Percentiles rank a stretch among this genome's conserved stretches.
phyloP scores from a whole-genome alignment of 2,888 invertebrate genomes.

The Cyrtodaria siliqua region DNA sequence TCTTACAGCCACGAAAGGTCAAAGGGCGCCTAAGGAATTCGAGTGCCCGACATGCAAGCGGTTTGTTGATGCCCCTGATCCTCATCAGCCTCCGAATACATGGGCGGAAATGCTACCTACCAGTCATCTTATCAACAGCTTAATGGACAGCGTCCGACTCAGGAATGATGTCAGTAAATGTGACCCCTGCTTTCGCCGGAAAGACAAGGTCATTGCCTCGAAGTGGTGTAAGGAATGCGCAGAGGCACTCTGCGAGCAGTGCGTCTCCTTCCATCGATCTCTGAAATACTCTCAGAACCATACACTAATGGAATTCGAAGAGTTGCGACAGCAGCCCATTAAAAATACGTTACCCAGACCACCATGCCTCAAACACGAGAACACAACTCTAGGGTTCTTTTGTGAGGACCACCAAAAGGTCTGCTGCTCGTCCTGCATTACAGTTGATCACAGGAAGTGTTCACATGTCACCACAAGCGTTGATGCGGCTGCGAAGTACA shows the following conservation, averaged over 20 bases:
- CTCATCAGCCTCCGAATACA: conserved; percentile 50
- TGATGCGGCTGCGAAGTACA: conserved; percentile 65
- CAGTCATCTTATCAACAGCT: conserved; percentile 66
- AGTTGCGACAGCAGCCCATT: conserved; percentile 62
- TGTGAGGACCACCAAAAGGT: conserved; percentile 69
- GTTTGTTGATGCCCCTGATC: conserved; percentile 62
- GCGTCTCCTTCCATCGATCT: conserved; percentile 65
- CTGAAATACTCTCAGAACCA: conserved; percentile 68
- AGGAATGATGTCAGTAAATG: conserved; percentile 67
- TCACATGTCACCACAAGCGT: conserved; percentile 64
- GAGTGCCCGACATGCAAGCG: conserved; percentile 68
- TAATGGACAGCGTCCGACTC: conserved; percentile 66
- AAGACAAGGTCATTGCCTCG: conserved; percentile 68
- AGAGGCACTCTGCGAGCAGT: conserved; percentile 67
- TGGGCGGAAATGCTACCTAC: conserved; percentile 64
- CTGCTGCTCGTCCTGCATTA: conserved; percentile 67
- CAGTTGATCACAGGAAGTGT: conserved; percentile 67
- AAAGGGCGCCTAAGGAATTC: conserved; percentile 60
- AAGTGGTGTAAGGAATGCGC: conserved; percentile 71
- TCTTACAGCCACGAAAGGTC: conserved; percentile 57
- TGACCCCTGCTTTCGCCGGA: conserved; percentile 68
- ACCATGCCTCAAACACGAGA: conserved; percentile 66
- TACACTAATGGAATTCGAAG: conserved; percentile 62
- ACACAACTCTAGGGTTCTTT: conserved; percentile 66
- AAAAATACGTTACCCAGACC: conserved; percentile 63